Conservation (phyloP, 2,888 invertebrate species). For the Altica lythri region DNA sequence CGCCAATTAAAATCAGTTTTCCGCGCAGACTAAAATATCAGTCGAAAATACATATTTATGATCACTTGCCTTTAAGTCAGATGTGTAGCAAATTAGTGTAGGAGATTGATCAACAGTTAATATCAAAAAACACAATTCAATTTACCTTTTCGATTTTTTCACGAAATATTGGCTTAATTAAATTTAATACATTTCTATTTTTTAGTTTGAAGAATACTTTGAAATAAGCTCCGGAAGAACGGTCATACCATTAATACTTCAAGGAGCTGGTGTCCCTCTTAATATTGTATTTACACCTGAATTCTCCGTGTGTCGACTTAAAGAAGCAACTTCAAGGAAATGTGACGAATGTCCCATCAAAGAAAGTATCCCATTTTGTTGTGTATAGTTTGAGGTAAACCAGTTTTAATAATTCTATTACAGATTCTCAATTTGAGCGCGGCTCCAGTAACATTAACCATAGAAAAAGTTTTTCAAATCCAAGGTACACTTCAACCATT, state of each 20-base stretch:
- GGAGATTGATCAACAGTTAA: too few relatives aligned
- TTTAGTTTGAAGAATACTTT: constrained; percentile 37
- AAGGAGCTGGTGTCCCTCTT: constrained; percentile 33
- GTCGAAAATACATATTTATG: too few relatives aligned
- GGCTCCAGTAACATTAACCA: constrained; percentile 24
- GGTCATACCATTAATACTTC: constrained; percentile 36
- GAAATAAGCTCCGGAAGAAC: constrained; percentile 39
- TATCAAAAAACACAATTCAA: too few relatives aligned
- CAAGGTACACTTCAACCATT: constrained; percentile 27
- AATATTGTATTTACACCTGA: constrained; percentile 34
- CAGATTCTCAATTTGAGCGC: constrained; percentile 36
- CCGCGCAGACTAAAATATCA: too few relatives aligned
- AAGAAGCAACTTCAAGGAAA: constrained; percentile 27
- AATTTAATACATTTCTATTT: too few relatives aligned
- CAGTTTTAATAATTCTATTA: not conserved
- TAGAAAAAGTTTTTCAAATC: constrained; percentile 39
- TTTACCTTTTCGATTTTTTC: too few relatives aligned
- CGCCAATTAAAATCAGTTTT: too few relatives aligned
- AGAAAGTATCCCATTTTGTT: constrained; percentile 9
- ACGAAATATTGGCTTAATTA: too few relatives aligned
- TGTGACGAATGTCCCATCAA: constrained; percentile 34
- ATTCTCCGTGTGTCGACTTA: constrained; percentile 34
- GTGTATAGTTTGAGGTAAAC: constrained; percentile 5
- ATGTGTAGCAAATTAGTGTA: too few relatives aligned
- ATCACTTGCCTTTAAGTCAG: too few relatives aligned